These are phyloP conservation scores for Phyllotreta striolata DNA, from an alignment of 2,888 invertebrate species.

Conservation along the genomic window DNA sequence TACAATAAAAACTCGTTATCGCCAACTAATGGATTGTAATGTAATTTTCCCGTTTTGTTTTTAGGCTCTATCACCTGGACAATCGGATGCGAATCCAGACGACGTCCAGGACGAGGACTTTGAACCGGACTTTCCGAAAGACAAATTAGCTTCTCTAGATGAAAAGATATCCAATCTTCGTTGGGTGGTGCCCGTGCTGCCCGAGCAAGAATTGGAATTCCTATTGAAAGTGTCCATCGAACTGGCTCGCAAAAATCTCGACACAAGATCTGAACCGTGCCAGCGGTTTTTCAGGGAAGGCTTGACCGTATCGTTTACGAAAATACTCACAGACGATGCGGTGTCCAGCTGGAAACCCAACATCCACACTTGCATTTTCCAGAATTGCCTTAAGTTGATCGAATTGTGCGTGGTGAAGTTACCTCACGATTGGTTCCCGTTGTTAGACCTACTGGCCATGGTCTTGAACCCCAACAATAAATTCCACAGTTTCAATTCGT, in stretches of 20 bases:
- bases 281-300: constrained; percentile 96
- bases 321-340: constrained; percentile 96
- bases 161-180: constrained; percentile 95
- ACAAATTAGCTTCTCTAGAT: constrained; percentile 87
- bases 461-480: constrained; percentile 95
- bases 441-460: constrained; percentile 91
- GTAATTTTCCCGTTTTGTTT: constrained; percentile 23
- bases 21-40: neutral
- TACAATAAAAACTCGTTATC: neutral
- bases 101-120: constrained; percentile 57
- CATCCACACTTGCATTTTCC: constrained; percentile 94
- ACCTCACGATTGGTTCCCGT: constrained; percentile 87
- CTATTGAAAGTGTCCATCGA: constrained; percentile 89
- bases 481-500: constrained; percentile 88
- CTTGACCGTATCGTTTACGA: constrained; percentile 92
- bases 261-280: constrained; percentile 87
- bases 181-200: constrained; percentile 97
- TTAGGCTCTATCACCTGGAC: constrained; percentile 49
- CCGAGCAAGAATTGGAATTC: constrained; percentile 94
- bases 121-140: constrained; percentile 84
- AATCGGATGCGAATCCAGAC: constrained; percentile 48
- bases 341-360: constrained; percentile 98
- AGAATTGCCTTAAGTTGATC: constrained; percentile 91
- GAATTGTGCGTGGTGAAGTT: constrained; percentile 93
- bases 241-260: constrained; percentile 86